Conservation (phyloP, 1,140 invertebrate species). For the Nylanderia fulva region DNA sequence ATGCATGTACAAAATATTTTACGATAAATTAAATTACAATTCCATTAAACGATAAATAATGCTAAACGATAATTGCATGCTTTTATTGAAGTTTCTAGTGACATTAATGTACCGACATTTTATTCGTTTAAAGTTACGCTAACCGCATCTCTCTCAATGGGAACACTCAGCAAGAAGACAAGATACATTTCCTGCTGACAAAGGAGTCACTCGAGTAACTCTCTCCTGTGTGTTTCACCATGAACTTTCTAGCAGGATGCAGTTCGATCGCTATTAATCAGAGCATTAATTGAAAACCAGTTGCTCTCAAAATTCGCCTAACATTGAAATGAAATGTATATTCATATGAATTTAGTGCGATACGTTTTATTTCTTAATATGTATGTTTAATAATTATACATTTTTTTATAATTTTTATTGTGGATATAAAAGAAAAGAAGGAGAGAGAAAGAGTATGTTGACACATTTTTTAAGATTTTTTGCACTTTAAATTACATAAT, state of each 20-base stretch:
- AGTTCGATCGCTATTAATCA: conserved; percentile 17
- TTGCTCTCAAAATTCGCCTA: neutral
- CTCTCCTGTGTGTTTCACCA: neutral
- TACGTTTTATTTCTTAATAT: neutral
- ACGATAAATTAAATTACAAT: conserved; percentile 23
- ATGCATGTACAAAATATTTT: conserved; percentile 19
- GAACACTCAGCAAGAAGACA: neutral
- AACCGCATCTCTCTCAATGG: conserved; percentile 18
- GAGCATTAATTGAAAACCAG: neutral
- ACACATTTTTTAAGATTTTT: neutral
- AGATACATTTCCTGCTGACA: conserved; percentile 17
- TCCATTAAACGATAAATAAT: neutral
- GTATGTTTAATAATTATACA: no score
- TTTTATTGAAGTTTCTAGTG: neutral
- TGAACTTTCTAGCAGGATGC: neutral
- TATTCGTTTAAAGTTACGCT: conserved; percentile 30
- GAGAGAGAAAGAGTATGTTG: neutral
- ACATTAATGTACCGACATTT: conserved; percentile 22
- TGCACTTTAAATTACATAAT: neutral
- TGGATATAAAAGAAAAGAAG: neutral
- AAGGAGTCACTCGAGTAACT: conserved; percentile 32
- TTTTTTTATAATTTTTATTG: no score
- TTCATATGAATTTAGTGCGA: neutral
- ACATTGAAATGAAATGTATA: neutral
- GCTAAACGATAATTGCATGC: conserved; percentile 19